Evolutionary conservation across 2,797 vertebrate species (phyloP), one percentile per base, ranked within the genome.

Genomic region (Microtus obscurus): DNA sequence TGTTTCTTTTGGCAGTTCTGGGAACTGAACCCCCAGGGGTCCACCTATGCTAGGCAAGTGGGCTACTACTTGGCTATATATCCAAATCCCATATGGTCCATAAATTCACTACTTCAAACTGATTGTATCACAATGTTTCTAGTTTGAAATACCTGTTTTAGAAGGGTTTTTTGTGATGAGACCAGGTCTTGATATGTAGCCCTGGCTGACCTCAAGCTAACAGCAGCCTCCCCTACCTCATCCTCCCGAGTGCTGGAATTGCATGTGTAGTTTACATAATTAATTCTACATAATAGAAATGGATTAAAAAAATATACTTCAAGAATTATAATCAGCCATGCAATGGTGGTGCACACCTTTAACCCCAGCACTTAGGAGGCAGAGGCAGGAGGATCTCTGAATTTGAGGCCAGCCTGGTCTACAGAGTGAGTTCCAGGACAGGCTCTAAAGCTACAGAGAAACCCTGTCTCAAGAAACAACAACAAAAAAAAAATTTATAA

Each of bases 261-360:
- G 16, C 34, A 87, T 67, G n/a, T 12, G 9, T 73, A 40, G 53
- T 56, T 56, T 19, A 56, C 17, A 56, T 23, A 59, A 59, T 59
- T 59, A 59, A 40, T 73, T 45, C 48, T 93, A 82, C 1, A 21
- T 74, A 93, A 43, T 91, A 90, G 83, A 53, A 78, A 51, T 89
- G 16, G 56, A 74, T 94, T 92, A 78, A 87, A 92, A 92, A 94
- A 95, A 91, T 85, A 5, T 95, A 23, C 69, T 95, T 95, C 59
- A 96, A 59, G 63, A 92, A 92, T 87, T 96, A 59, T 0, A 69
- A 53, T 80, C 87, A 19, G 21, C 56, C 56, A 23, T 59, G 56
- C 56, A 23, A 23, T 59, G 56, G 6, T 23, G 21, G 19, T 2
- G 2, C 21, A 59, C 21, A 23, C 56, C 56, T 59, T 59, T 23